A percentile compares a stretch with the other conserved stretches of the same genome.
These are phyloP conservation scores for Alexandromys fortis DNA, from an alignment of 2,113 vertebrate genomes.

Conservation along the genomic window DNA sequence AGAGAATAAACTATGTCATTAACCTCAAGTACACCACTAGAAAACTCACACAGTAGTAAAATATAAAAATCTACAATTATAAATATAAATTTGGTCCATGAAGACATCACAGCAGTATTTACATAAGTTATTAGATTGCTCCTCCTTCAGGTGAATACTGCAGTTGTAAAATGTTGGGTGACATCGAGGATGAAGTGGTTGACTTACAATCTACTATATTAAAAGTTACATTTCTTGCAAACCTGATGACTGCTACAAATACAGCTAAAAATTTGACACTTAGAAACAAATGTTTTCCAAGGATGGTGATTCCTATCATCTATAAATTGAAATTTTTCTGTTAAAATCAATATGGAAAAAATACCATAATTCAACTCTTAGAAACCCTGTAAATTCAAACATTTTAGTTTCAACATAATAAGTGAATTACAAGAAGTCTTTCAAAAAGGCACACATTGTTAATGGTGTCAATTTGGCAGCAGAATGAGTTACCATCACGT, in stretches of 20 bases:
- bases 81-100: constrained; percentile 99
- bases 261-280: constrained; percentile 86
- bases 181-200: constrained; percentile 83
- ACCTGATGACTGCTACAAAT: constrained; percentile 88
- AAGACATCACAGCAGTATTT: constrained; percentile 93
- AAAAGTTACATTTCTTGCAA: constrained; percentile 89
- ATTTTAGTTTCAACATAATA: constrained; percentile 89
- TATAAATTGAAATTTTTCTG: constrained; percentile 90
- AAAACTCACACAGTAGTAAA: constrained; percentile 94
- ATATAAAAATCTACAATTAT: constrained; percentile 99
- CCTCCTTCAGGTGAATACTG: constrained; percentile 84
- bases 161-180: constrained; percentile 85
- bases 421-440: constrained; percentile 88
- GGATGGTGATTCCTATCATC: constrained; percentile 81
- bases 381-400: constrained; percentile 87
- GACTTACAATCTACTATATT: constrained; percentile 91
- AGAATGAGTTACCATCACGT: constrained; percentile 72
- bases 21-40: constrained; percentile 92
- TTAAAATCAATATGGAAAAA: constrained; percentile 87
- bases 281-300: constrained; percentile 82
- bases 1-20: constrained; percentile 87
- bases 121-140: constrained; percentile 93
- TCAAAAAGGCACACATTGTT: constrained; percentile 94
- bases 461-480: constrained; percentile 86
- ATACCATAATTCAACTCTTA: constrained; percentile 85